Evolutionary conservation across 1,140 invertebrate species (phyloP).

Genomic region (Brachionus angularis): DNA sequence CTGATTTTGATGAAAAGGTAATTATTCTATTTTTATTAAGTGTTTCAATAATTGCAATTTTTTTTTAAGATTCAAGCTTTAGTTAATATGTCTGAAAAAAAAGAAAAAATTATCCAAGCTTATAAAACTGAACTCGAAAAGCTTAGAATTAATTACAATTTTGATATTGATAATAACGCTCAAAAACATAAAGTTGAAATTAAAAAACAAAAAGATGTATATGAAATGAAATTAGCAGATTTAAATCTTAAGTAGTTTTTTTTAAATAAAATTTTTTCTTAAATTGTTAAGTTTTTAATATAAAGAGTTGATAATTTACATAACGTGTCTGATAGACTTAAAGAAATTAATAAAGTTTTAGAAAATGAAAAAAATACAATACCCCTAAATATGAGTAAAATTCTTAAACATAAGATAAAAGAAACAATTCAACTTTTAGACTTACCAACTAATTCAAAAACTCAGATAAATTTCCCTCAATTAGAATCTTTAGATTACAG

Average conservation of each 20-base stretch:
- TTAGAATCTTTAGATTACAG: too few species aligned
- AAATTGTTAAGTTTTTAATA: neutral
- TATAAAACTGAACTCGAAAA: slow-evolving; percentile 14
- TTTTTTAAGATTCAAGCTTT: neutral
- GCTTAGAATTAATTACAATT: slow-evolving; percentile 4
- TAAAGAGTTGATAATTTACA: slow-evolving; percentile 13
- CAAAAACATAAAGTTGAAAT: slow-evolving; percentile 4
- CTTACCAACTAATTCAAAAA: too few species aligned
- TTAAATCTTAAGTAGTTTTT: slow-evolving; percentile 14
- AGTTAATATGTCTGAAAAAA: neutral
- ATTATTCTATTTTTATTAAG: neutral
- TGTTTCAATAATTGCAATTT: neutral
- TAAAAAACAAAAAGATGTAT: slow-evolving; percentile 16
- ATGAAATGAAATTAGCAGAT: slow-evolving; percentile 17
- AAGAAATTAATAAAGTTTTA: slow-evolving; percentile 33
- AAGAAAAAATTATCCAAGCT: neutral
- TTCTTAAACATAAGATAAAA: slow-evolving; percentile 27
- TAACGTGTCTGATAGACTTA: neutral
- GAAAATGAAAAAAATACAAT: slow-evolving; percentile 40
- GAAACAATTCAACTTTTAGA: slow-evolving; percentile 37
- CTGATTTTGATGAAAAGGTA: slow-evolving; percentile 21
- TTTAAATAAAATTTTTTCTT: neutral
- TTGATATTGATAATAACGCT: neutral
- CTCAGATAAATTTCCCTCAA: too few species aligned
- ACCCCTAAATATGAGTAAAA: slow-evolving; percentile 4